Base-by-base conservation (phyloP, 2,113 vertebrate species). In the Mormyrus lacerda region DNA sequence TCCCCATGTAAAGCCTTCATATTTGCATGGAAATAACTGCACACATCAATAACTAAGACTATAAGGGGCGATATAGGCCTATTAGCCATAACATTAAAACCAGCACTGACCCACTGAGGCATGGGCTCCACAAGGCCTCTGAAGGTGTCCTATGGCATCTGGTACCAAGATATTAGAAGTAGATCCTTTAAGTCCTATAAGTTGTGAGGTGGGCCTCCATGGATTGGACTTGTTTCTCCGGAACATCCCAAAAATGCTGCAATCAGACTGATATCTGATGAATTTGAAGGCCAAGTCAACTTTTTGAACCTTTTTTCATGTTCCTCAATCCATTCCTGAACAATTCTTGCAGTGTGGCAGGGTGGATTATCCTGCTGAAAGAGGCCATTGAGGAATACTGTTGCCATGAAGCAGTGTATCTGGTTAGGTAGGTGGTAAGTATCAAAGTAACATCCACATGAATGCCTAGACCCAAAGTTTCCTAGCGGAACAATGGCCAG, bases 11-110 rank as follows among this genome's bases (percentile, higher is more conserved):
- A 84, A 42, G 19, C 82, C 47, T 44, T 48, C 24, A 17, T 48
- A 35, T 86, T 86, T 86, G 45, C 84, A 53, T 86, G 84, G 45
- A 31, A 50, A 45, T 86, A 86, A 13, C 50, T 86, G 45, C 84
- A 48, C 42, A 51, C n/a, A 53, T 53, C 45, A 48, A 48, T 87
- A 8, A 35, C 19, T 53, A 39, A 51, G 3, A 4, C 2, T 11
- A 48, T 47, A 85, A 27, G 44, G 24, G 39, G 35, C 44, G 24
- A 48, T 24, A 27, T 51, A 13, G 11, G 0, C 84, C 10, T 48
- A 85, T 50, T 31, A 13, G 27, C 61, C 61, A 69, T 31, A 69
- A 69, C 61, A 69, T 69, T 69, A 69, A 69, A 69, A 69, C 61
- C 61, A 69, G 9, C 10, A 31, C 61, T 69, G 61, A 69, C 5